Evolutionary conservation across 2,888 invertebrate species (phyloP), one percentile per base, ranked within the genome.

Genomic region (Phragmatobia fuliginosa): DNA sequence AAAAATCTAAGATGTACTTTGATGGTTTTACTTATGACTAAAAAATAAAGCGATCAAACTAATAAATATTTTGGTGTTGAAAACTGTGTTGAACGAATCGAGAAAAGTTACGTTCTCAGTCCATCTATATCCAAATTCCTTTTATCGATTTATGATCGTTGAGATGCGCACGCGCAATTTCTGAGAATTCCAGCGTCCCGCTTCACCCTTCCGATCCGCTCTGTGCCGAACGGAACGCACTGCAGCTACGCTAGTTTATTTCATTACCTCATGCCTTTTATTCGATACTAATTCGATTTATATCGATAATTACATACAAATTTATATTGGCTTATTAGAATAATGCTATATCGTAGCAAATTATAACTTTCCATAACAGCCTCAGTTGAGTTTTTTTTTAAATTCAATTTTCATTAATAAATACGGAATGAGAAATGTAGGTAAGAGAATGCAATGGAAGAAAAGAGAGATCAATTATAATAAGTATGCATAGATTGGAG

Each of bases 91-190:
- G 28, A 28, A 16, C 18, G 8, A 62, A 31, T 56, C 28, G 33
- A 45, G 61, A 66, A n/a, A 67, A 74, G 79, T 79, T 87, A 86
- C 86, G 75, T 82, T 67, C 83, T 84, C 74, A 73, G 74, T 70
- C 83, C 79, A 77, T 83, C 80, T 84, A 83, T 88, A 87, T 85
- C 86, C 87, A 86, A 87, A 89, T 87, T 85, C 83, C 82, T 81
- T 76, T 72, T 72, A 73, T 81, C 83, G 84, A 86, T 90, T 89
- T 88, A 90, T 84, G 87, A 87, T 79, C 80, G 76, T 73, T 68
- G 74, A 76, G 84, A 82, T 85, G 88, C 85, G 86, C 86, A 81
- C 83, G 86, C 88, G 86, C 85, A 85, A 77, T 75, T 86, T 90
- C 88, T 85, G 73, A 80, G 88, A 89, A 88, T 70, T 71, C 59